Base-by-base conservation (phyloP, 2,888 invertebrate genomes). In the Drosophila pullipes region DNA sequence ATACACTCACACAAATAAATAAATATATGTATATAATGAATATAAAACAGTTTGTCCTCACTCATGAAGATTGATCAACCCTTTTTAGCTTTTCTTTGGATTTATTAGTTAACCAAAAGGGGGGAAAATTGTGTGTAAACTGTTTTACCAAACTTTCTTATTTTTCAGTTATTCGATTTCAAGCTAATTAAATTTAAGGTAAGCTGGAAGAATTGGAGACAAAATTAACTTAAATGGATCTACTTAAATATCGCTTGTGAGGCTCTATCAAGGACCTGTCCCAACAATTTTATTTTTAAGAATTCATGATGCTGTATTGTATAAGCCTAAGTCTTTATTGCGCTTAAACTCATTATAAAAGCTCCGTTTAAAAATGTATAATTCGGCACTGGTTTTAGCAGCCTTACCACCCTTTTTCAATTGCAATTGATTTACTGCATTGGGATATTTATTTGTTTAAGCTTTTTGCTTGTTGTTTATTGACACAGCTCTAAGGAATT, bases 401-500 rank as follows among this genome's bases (percentile, higher is more conserved):
- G 47, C 9, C 16, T 47, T 22, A 6, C 44, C 11, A 44, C 44
- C 22, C 44, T 11, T 44, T 41, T 70, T 54, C 47, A 57, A 65
- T 60, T 54, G 60, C 49, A 58, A 57, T 55, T 61, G 50, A 33
- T 41, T 37, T 59, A 5, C 13, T 39, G 54, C 25, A 31, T 5
- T 49, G 31, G 33, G 28, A 7, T 63, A 33, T 53, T 49, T 65
- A 62, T 66, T 62, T 62, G 50, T 28, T 52, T 66, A 30, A 49
- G n/a, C 66, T 53, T 41, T 60, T 68, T 60, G 37, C 10, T 63
- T 74, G 61, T 58, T 74, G 63, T 52, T 67, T 61, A 64, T 67
- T 53, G 55, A 54, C 49, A 61, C 55, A 53, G 52, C 76, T 70
- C 71, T 25, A 50, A 76, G 71, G 76, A 68, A 70, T 73, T 80